phyloP scores from a whole-genome alignment of 2,888 invertebrate genomes.

The Charanyca ferruginea region DNA sequence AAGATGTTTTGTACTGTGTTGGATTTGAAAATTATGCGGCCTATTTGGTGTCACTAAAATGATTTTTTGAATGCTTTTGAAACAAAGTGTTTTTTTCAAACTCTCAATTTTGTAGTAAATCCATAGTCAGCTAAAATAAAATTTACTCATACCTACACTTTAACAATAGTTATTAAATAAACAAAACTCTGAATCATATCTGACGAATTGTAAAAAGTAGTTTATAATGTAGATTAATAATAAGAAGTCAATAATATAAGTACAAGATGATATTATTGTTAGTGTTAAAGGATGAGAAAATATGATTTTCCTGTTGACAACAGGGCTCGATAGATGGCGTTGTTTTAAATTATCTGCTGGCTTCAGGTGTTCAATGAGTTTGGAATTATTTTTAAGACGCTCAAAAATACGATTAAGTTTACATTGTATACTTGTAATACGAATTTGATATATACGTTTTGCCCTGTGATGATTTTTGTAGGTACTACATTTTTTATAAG shows the following conservation, averaged over 20 bases:
- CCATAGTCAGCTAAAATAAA: constrained; percentile 33
- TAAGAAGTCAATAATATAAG: constrained; percentile 62
- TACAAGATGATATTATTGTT: constrained; percentile 63
- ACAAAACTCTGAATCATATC: constrained; percentile 60
- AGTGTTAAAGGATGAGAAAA: constrained; percentile 42
- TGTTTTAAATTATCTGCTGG: constrained; percentile 19
- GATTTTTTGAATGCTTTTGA: constrained; percentile 19
- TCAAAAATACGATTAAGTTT: constrained; percentile 46
- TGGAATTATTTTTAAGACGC: constrained; percentile 42
- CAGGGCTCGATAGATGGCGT: constrained; percentile 27
- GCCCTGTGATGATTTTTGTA: constrained; percentile 1
- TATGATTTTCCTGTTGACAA: constrained; percentile 34
- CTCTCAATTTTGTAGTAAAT: constrained; percentile 52
- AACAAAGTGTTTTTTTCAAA: constrained; percentile 32
- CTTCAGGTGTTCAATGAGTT: constrained; percentile 19
- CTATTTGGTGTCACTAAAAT: constrained; percentile 61
- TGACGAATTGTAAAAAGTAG: constrained; percentile 64
- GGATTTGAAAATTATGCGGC: constrained; percentile 66
- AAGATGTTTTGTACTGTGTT: constrained; percentile 73
- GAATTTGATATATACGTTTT: constrained; percentile 31
- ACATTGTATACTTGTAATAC: constrained; percentile 34
- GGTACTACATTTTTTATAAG: constrained; percentile 3
- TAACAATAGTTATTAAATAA: constrained; percentile 52
- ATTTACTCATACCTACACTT: constrained; percentile 32
- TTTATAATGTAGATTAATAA: constrained; percentile 32